Base-by-base conservation (phyloP, 1,140 invertebrate species). In the Drosophila watanabei region DNA sequence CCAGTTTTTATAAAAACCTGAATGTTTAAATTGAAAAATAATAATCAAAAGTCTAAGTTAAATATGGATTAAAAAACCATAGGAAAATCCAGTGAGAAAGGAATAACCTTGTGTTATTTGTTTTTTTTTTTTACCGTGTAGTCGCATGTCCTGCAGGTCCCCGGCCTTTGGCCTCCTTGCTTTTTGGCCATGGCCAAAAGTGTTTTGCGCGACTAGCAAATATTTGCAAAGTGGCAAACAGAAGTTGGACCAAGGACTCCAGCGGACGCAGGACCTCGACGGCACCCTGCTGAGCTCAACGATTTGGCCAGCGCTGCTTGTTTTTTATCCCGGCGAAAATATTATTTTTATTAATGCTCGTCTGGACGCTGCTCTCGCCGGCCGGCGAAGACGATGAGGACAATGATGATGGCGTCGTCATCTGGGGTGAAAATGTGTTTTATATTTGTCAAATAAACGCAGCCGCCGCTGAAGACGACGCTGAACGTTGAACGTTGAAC, bases 381-480 rank as follows among this genome's bases (percentile, higher is more conserved):
- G 35, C 45, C 45, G n/a, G 54, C 11, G 32, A 73, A 30, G 70
- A 72, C 54, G 70, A 33, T 51, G 43, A 52, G 71, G 45, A 73
- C 68, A 68, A 77, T 76, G 73, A 45, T 66, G 62, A 68, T 51
- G 56, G 59, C 66, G 51, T 65, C 73, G 56, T 70, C 57, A 69
- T 64, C 68, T 76, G 80, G 83, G 83, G 83, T 86, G 83, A 86
- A 86, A 86, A 86, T 86, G 82, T 87, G 82, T 86, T 86, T 86
- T 86, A 86, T 86, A 86, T 86, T 86, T 86, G 82, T 87, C 82
- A 86, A 86, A 86, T 87, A 86, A 86, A 86, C 82, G 82, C 82
- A 79, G 69, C 77, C 79, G 62, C 70, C 64, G 48, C 16, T 33
- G 43, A 39, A 24, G 24, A 24, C 24, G 24, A 24, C 3, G 24